A percentile compares a stretch with the other conserved stretches of the same genome.
Evolutionary conservation across 2,888 invertebrate genomes (phyloP).

Genomic region (Sclerodermus sp.): DNA sequence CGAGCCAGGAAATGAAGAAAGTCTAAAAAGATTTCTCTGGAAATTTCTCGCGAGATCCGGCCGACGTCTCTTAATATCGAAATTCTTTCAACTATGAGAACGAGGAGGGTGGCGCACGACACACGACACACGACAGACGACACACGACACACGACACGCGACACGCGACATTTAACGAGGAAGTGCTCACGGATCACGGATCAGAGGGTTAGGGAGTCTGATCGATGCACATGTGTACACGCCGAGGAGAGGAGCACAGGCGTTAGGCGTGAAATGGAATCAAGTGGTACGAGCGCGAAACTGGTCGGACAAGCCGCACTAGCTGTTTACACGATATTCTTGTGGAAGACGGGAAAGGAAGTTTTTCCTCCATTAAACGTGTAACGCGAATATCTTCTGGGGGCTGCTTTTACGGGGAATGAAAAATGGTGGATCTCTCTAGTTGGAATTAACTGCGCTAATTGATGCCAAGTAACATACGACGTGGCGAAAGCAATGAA

Average conservation of each 20-base stretch:
- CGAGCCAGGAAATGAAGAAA: too few species aligned
- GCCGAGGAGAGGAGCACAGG: background rate
- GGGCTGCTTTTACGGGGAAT: too few species aligned
- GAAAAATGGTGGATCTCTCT: too few species aligned
- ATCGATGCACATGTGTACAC: slow-evolving; percentile 16
- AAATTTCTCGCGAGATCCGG: too few species aligned
- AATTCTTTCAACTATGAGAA: too few species aligned
- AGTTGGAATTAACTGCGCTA: too few species aligned
- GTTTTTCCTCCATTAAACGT: background rate
- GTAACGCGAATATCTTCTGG: too few species aligned
- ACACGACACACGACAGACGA: slow-evolving; percentile 6
- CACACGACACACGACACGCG: too few species aligned
- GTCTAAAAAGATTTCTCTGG: too few species aligned
- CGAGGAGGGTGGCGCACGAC: background rate
- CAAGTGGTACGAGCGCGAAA: slow-evolving; percentile 23
- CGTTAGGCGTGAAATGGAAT: slow-evolving; percentile 22
- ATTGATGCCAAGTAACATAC: too few species aligned
- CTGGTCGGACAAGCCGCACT: slow-evolving; percentile 11
- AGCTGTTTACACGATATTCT: background rate
- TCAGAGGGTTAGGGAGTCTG: slow-evolving; percentile 21
- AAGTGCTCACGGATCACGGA: slow-evolving; percentile 35
- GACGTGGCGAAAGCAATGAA: too few species aligned
- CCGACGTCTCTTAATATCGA: too few species aligned
- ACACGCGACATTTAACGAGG: slow-evolving; percentile 21
- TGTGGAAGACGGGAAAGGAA: background rate